A percentile compares a stretch with the other conserved stretches of the same genome.
Conservation (phyloP, 92 coral and sea anemone species). For the Scolanthus callimorphus region DNA sequence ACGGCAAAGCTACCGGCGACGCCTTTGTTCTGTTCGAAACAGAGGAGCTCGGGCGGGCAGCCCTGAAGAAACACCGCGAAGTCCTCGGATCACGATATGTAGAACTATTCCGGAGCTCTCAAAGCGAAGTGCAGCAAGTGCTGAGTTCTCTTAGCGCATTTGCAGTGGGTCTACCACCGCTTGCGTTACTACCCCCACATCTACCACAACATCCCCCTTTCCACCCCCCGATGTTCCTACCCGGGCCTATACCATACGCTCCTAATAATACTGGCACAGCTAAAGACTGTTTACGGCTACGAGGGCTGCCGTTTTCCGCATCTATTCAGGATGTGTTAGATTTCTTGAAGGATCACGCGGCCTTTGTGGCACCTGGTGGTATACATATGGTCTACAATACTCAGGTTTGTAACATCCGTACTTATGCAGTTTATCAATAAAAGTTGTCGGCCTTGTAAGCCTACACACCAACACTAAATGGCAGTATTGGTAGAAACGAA, state of each 20-base stretch:
- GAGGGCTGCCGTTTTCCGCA: constrained; percentile 98
- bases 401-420: too few relatives aligned
- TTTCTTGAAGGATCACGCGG: constrained; percentile 90
- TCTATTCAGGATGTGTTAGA: constrained; percentile 93
- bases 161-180: constrained; percentile 57
- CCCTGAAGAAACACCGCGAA: constrained; percentile 84
- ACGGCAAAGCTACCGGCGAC: constrained; percentile 97
- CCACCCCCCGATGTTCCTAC: constrained; percentile 69
- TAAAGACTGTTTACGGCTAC: constrained; percentile 84
- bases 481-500: too few relatives aligned
- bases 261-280: constrained; percentile 37
- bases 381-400: constrained; percentile 98
- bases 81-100: constrained; percentile 93
- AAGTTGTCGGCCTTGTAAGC: too few relatives aligned
- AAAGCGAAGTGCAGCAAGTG: constrained; percentile 93
- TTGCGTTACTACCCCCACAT: constrained; percentile 64
- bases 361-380: constrained; percentile 88
- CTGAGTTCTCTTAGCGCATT: constrained; percentile 67
- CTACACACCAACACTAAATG: too few relatives aligned
- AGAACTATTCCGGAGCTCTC: constrained; percentile 92
- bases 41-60: constrained; percentile 91
- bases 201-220: constrained; percentile 78
- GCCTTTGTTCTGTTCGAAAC: constrained; percentile 97
- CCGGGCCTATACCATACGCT: constrained; percentile 46
- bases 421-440: too few relatives aligned